phyloP scores from a whole-genome alignment of 2,888 invertebrate genomes.

The Rhynchonema sp. region DNA sequence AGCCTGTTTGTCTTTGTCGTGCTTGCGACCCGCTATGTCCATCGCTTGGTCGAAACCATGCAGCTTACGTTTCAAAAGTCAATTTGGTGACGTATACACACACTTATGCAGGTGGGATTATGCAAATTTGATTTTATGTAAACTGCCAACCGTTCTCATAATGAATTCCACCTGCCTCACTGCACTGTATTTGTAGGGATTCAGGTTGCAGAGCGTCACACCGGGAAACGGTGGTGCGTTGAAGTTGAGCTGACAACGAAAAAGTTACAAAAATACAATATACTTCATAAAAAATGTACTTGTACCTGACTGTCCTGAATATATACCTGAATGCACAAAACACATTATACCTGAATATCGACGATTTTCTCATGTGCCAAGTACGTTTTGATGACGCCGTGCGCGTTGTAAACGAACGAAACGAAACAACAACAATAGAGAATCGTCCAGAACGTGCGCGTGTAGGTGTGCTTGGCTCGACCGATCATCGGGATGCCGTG shows the following conservation, averaged over 20 bases:
- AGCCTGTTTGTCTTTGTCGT: too few relatives aligned
- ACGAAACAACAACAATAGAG: neutral
- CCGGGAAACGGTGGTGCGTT: neutral
- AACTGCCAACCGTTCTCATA: neutral
- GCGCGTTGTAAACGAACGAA: neutral
- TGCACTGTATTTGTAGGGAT: neutral
- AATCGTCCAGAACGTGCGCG: neutral
- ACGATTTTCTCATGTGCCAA: conserved; percentile 1
- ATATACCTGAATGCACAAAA: too few relatives aligned
- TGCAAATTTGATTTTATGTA: too few relatives aligned
- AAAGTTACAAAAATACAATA: neutral
- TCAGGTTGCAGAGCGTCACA: neutral
- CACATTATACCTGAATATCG: conserved; percentile 1
- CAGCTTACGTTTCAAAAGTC: too few relatives aligned
- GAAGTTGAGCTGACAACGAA: neutral
- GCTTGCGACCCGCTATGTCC: conserved; percentile 12
- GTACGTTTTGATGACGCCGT: neutral
- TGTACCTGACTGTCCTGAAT: too few relatives aligned
- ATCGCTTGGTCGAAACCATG: conserved; percentile 15
- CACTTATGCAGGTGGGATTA: too few relatives aligned
- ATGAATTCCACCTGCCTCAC: neutral
- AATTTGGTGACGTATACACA: too few relatives aligned
- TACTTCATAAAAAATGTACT: too few relatives aligned
- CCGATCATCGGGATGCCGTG: conserved; percentile 2
- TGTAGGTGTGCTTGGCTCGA: neutral